Evolutionary conservation across 2,888 invertebrate species (phyloP), one percentile per base, ranked within the genome.

Genomic region (Lottia gigantea): DNA sequence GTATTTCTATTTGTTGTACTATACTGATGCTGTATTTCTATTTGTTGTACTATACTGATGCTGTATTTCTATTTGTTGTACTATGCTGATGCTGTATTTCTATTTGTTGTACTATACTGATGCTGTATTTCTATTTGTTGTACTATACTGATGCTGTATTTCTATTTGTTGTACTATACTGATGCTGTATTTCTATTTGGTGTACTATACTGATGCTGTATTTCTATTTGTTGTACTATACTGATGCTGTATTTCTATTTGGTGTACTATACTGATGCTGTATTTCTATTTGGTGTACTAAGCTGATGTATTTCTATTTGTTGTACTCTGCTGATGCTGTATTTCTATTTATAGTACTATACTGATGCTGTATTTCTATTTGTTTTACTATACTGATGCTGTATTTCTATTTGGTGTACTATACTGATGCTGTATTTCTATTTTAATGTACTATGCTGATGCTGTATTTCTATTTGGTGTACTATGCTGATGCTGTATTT

Each of bases 201-300:
- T 14, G 16, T 49, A 19, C 2, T 55, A 12, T 31, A 4, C 31
- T n/a, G 98, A 98, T 89, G 97, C 97, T 66, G n/a, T 55, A 46
- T 45, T 68, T 66, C 68, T 40, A 47, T 40, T 76, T 83, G 11
- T 87, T 93, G 92, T 97, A 97, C 90, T 96, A 97, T 88, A 94
- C 96, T 0, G 98, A 98, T 89, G 97, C 97, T 67, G 19, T 55
- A 47, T 47, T 68, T 66, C 68, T 46, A 47, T 40, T 76, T 83
- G 12, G 87, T 93, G 92, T 97, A 97, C 90, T 96, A 97, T 88
- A 94, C 96, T 0, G 98, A 98, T 89, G 97, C 97, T 3, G n/a
- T n/a, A n/a, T n/a, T n/a, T n/a, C n/a, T n/a, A n/a, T n/a, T n/a
- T n/a, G n/a, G n/a, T n/a, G n/a, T n/a, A n/a, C n/a, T n/a, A n/a